Percentiles rank a stretch among this genome's conserved stretches.
phyloP scores from a whole-genome alignment of 2,113 vertebrate species.

The Crotalus horridus region DNA sequence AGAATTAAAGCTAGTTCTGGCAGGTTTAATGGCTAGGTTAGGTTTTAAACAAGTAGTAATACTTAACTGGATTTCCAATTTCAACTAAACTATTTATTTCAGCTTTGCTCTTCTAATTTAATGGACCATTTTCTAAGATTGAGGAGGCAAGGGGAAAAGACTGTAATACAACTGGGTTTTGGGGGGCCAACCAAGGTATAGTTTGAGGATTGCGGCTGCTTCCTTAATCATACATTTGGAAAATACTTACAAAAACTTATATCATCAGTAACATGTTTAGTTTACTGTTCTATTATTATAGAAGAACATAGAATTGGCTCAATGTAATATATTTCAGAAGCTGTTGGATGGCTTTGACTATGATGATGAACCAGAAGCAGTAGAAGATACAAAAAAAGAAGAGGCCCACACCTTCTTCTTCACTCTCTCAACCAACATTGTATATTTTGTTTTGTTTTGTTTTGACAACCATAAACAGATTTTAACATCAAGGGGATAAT shows the following conservation, averaged over 20 bases:
- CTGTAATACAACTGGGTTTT: too few species aligned
- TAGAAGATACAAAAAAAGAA: conserved; percentile 92
- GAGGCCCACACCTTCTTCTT: conserved; percentile 68
- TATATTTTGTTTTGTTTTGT: conserved; percentile 59
- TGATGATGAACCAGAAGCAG: conserved; percentile 92
- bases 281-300: background rate
- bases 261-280: background rate
- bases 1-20: background rate
- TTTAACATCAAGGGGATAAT: background rate
- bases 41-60: background rate
- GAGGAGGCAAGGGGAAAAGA: background rate
- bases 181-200: too few species aligned
- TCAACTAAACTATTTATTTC: background rate
- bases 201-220: too few species aligned
- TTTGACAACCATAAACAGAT: background rate
- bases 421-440: conserved; percentile 78
- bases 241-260: rapidly evolving
- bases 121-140: background rate
- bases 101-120: background rate
- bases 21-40: background rate
- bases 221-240: background rate
- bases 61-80: background rate
- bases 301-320: conserved; percentile 15
- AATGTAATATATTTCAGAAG: conserved; percentile 71
- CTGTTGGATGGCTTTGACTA: conserved; percentile 96